phyloP scores from a whole-genome alignment of 2,797 vertebrate species.

The Ceryle rudis region DNA sequence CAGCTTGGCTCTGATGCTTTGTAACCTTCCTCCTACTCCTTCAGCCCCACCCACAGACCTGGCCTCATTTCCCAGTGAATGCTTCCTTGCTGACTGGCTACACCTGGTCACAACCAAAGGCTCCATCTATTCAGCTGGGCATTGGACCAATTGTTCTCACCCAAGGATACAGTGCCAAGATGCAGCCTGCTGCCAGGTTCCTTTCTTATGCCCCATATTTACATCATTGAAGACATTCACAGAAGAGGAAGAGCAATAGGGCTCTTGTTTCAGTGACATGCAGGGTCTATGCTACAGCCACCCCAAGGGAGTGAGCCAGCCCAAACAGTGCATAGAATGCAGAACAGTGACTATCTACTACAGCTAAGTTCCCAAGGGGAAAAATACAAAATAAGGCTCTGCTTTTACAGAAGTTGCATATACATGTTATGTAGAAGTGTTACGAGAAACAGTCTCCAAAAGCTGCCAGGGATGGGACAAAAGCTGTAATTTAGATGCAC shows the following conservation, averaged over 20 bases:
- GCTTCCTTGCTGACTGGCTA: neutral
- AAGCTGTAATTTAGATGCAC: neutral
- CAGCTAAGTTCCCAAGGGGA: neutral
- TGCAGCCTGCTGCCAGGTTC: neutral
- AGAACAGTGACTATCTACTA: neutral
- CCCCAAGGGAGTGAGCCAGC: neutral
- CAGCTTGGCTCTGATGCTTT: neutral
- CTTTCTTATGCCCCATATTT: neutral
- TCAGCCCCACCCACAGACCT: neutral
- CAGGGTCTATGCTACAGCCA: neutral
- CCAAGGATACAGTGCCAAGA: neutral
- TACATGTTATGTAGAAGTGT: neutral
- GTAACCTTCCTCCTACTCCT: neutral
- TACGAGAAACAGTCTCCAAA: neutral
- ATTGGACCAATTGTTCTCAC: rapidly evolving
- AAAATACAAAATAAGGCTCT: neutral
- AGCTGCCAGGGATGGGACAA: neutral
- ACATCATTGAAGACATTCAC: neutral
- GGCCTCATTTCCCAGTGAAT: neutral
- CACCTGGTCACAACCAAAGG: neutral
- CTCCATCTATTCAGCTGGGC: neutral
- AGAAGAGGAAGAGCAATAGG: neutral
- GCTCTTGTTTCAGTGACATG: neutral
- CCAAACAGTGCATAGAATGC: neutral
- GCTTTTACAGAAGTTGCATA: neutral